Conservation (phyloP, 64 coral and sea anemone genomes). For the Anthopleura sola region DNA sequence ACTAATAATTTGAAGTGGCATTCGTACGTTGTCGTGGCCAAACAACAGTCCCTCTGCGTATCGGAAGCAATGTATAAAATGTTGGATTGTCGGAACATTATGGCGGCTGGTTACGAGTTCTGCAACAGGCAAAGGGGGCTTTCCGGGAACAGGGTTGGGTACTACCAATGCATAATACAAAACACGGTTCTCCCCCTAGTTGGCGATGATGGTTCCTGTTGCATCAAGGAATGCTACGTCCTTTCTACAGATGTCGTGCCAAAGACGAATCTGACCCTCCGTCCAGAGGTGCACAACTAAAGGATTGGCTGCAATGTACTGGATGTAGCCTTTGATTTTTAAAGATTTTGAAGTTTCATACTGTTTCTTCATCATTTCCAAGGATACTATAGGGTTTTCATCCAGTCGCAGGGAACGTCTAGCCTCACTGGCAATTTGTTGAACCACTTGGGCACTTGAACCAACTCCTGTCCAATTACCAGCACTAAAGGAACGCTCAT, state of each 20-base stretch:
- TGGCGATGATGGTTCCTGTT: constrained; percentile 13
- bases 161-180: constrained; percentile 37
- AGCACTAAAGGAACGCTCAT: constrained; percentile 5
- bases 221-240: constrained; percentile 36
- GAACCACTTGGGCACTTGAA: not conserved
- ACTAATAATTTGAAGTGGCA: not conserved
- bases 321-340: constrained; percentile 29
- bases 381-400: not conserved
- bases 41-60: not conserved
- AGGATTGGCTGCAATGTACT: not conserved
- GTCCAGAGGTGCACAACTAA: constrained; percentile 33
- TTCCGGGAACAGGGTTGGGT: not conserved
- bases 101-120: constrained; percentile 28
- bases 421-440: constrained; percentile 25
- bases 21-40: not conserved
- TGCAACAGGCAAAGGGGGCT: constrained; percentile 32
- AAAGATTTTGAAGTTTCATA: not conserved
- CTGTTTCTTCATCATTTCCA: constrained; percentile 1
- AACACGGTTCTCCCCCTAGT: constrained; percentile 11
- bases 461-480: constrained; percentile 18
- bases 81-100: constrained; percentile 20
- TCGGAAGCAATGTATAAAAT: not conserved
- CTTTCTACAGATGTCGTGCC: constrained; percentile 20
- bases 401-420: constrained; percentile 13
- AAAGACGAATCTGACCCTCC: constrained; percentile 43